Evolutionary conservation across 1,140 invertebrate species (phyloP).

Genomic region (Scylla paramamosain): DNA sequence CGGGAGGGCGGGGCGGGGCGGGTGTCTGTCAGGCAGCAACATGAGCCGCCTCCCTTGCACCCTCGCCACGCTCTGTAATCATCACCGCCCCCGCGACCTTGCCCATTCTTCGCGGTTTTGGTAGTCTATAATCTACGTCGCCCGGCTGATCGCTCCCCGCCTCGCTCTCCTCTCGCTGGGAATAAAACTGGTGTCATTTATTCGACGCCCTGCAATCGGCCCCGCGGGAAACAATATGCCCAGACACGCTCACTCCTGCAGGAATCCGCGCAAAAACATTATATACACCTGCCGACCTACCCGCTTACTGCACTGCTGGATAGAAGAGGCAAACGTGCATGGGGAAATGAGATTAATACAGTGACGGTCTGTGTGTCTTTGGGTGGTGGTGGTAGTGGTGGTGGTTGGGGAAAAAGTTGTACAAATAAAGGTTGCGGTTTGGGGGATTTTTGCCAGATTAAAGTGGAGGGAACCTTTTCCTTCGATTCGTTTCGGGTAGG

Average conservation of each 20-base stretch:
- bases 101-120: slow-evolving; percentile 8
- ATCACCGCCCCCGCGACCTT: not conserved
- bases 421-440: no score
- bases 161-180: not conserved
- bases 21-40: not conserved
- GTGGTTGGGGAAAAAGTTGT: no score
- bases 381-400: no score
- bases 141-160: not conserved
- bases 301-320: no score
- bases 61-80: not conserved
- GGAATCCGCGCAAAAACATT: no score
- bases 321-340: no score
- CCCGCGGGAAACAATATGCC: not conserved
- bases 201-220: not conserved
- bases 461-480: no score
- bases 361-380: no score
- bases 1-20: not conserved
- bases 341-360: no score
- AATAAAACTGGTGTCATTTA: not conserved
- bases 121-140: not conserved
- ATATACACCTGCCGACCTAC: no score
- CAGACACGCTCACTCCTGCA: not conserved
- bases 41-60: not conserved
- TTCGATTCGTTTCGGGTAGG: no score
- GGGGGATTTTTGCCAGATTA: no score